Conservation (phyloP, 92 coral and sea anemone genomes). For the Diadumene lineata region DNA sequence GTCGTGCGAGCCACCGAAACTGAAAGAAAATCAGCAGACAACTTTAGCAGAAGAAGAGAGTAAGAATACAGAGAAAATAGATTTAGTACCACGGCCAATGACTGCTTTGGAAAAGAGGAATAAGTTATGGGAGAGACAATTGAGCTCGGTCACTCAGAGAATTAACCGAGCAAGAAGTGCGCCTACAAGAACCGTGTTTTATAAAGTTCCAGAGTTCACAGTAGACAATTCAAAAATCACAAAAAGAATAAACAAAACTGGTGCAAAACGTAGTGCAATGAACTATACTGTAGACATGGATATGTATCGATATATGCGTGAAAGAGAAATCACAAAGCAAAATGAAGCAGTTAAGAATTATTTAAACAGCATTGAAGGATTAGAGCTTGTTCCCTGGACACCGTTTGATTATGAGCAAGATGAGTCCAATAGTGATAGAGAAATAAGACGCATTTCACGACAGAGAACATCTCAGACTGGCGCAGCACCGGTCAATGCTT, state of each 20-base stretch:
- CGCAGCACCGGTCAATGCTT: constrained; percentile 28
- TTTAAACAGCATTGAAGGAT: constrained; percentile 60
- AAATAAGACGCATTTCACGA: constrained; percentile 4
- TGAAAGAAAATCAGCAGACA: constrained; percentile 2
- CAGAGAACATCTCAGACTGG: not conserved
- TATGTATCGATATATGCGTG: constrained; percentile 50
- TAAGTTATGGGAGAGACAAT: constrained; percentile 79
- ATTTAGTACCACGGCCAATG: constrained; percentile 71
- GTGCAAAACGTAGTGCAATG: constrained; percentile 12
- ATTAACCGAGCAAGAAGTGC: constrained; percentile 92
- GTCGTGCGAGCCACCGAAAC: constrained; percentile 57
- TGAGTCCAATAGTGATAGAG: not conserved
- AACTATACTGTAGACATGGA: constrained; percentile 59
- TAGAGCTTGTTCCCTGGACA: constrained; percentile 75
- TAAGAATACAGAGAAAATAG: not conserved
- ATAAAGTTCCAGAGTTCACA: constrained; percentile 70
- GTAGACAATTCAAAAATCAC: constrained; percentile 3
- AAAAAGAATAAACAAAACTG: constrained; percentile 22
- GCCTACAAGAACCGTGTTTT: constrained; percentile 66
- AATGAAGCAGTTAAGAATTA: constrained; percentile 62
- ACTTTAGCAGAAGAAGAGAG: not conserved
- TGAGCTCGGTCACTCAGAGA: constrained; percentile 71
- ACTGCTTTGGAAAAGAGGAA: constrained; percentile 84
- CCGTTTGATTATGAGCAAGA: constrained; percentile 39
- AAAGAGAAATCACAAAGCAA: constrained; percentile 60